Evolutionary conservation across 2,113 vertebrate genomes (phyloP), one percentile per base, ranked within the genome.

Genomic region (Oxyura jamaicensis): DNA sequence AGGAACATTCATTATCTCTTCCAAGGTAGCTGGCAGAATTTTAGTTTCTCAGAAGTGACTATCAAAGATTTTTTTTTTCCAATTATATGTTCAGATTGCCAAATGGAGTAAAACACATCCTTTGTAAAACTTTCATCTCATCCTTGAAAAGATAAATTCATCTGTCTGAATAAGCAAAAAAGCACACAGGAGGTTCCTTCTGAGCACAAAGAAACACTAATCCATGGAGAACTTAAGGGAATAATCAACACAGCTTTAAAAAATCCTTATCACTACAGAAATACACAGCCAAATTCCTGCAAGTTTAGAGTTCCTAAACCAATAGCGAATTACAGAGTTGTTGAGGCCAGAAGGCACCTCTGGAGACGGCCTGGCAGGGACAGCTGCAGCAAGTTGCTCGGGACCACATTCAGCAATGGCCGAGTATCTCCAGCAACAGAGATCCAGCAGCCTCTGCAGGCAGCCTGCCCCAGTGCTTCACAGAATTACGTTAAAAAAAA

Each of bases 11-110:
- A 52, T 14, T 58, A 67, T 72, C 35, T 71, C 60, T 75, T 86
- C 71, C 85, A n/a, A 91, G 60, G 77, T 77, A 96, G 93, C 76
- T 26, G 71, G 73, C 29, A 88, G 35, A 93, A 83, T 1, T 81
- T 26, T 17, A 77, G 26, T 35, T 88, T 33, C 86, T 83, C 29
- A 0, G 31, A 94, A 83, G 36, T 78, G 85, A 94, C 60, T 67
- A 31, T 68, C 75, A 90, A 56, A 41, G 1, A 93, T 87, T 90
- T 93, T 93, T 36, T 56, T 86, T 93, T 39, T 39, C n/a, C 95
- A 95, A 93, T 96, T 95, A 83, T 36, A 83, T 60, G 83, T 88
- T 96, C 95, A 96, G 79, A 90, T 90, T 96, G 90, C 52, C 75
- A 91, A 95, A 95, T 20, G 88, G 73, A 25, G 86, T 92, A 90